Conservation (phyloP, 2,113 vertebrate species). For the Eurypyga helias region DNA sequence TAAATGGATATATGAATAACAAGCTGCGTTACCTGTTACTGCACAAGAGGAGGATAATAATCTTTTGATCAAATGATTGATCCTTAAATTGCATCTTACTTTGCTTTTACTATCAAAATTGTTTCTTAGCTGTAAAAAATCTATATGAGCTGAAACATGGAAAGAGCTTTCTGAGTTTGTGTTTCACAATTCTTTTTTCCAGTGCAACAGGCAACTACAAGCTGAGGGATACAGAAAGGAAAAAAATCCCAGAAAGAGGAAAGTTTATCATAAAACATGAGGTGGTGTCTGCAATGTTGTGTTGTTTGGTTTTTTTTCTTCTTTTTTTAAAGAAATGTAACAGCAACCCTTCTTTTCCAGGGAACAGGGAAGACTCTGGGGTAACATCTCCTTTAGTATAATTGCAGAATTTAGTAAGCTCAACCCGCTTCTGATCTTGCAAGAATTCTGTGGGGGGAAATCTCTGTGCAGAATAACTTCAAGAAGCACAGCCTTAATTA, state of each 20-base stretch:
- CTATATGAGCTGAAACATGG: neutral
- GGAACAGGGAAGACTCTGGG: neutral
- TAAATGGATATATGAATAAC: neutral
- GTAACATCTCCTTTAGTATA: neutral
- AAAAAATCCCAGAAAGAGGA: neutral
- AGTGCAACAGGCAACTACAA: neutral
- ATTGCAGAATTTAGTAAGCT: neutral
- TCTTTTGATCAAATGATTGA: neutral
- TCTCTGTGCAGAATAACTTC: neutral
- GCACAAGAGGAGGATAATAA: neutral
- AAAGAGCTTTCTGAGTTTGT: neutral
- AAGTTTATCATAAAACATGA: neutral
- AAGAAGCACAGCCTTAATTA: neutral
- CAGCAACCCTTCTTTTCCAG: neutral
- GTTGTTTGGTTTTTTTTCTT: no score
- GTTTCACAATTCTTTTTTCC: neutral
- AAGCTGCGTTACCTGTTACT: neutral
- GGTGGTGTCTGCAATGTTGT: neutral
- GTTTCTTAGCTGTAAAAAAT: neutral
- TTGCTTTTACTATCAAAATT: neutral
- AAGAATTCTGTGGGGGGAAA: neutral
- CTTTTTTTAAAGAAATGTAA: neutral
- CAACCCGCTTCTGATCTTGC: neutral
- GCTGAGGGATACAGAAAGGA: neutral
- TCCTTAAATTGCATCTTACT: neutral